Conservation (phyloP, 2,797 vertebrate genomes). For the Lophura swinhoii region DNA sequence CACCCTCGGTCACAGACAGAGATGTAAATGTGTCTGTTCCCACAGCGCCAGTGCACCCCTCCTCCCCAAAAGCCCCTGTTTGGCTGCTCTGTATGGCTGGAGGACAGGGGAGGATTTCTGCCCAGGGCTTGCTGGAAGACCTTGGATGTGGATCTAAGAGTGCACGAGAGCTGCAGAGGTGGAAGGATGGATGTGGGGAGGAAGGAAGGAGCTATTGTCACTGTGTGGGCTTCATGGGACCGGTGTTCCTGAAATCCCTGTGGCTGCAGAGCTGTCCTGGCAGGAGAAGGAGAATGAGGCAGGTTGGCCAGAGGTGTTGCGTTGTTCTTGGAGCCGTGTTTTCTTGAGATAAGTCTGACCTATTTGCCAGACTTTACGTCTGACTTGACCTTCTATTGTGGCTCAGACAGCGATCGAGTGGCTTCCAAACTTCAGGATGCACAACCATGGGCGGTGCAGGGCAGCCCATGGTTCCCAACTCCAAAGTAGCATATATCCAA, state of each 20-base stretch:
- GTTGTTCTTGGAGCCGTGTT: slow-evolving; percentile 49
- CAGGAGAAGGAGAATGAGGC: background rate
- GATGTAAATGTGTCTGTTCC: slow-evolving; percentile 42
- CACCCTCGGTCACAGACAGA: slow-evolving; percentile 63
- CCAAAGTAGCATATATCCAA: background rate
- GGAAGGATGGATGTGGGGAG: background rate
- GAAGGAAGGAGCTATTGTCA: background rate
- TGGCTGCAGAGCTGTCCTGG: accelerated
- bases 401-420: slow-evolving; percentile 4
- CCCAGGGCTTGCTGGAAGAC: background rate
- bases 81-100: background rate
- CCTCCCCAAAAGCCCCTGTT: background rate
- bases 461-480: background rate
- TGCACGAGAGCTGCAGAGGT: background rate
- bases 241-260: background rate
- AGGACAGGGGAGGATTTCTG: accelerated
- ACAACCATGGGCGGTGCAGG: accelerated
- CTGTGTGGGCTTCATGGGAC: background rate
- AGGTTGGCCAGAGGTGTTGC: background rate
- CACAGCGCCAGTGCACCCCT: background rate
- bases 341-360: slow-evolving; percentile 72
- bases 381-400: slow-evolving; percentile 76
- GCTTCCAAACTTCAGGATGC: background rate
- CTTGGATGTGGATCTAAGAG: background rate
- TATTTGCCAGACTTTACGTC: slow-evolving; percentile 60